phyloP scores from a whole-genome alignment of 2,888 invertebrate species.

The Pediacus dermestoides region DNA sequence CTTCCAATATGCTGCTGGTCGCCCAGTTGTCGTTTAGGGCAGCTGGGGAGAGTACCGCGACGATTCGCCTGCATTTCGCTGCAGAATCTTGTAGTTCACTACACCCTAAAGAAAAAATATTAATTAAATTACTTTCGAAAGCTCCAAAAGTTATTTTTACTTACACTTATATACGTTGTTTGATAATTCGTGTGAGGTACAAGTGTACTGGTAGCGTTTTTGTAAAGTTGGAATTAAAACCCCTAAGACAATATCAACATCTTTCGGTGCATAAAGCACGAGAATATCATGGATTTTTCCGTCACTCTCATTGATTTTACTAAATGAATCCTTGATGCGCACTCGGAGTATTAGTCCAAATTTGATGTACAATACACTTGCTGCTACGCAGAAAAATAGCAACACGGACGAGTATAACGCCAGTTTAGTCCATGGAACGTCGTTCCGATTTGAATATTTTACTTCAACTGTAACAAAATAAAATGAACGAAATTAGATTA shows the following conservation, averaged over 20 bases:
- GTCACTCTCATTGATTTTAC: slow-evolving; percentile 50
- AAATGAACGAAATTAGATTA: slow-evolving; percentile 19
- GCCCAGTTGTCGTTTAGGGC: slow-evolving; percentile 52
- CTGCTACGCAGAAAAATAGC: slow-evolving; percentile 52
- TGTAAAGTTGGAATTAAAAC: slow-evolving; percentile 61
- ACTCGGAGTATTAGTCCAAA: slow-evolving; percentile 52
- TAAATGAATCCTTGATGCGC: slow-evolving; percentile 52
- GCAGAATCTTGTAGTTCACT: slow-evolving; percentile 55
- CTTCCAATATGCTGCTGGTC: slow-evolving; percentile 44
- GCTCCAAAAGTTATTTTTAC: slow-evolving; percentile 16
- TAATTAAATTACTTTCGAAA: too few relatives aligned
- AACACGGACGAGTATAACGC: slow-evolving; percentile 52
- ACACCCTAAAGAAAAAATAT: slow-evolving; percentile 53
- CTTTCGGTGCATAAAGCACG: slow-evolving; percentile 62
- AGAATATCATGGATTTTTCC: slow-evolving; percentile 62
- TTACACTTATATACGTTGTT: slow-evolving; percentile 33
- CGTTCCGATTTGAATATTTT: slow-evolving; percentile 42
- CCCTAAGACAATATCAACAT: slow-evolving; percentile 60
- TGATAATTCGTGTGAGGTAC: slow-evolving; percentile 51
- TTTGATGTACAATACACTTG: slow-evolving; percentile 54
- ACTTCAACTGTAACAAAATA: slow-evolving; percentile 40
- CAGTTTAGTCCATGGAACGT: slow-evolving; percentile 59
- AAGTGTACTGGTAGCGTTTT: slow-evolving; percentile 62
- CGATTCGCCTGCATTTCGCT: slow-evolving; percentile 51
- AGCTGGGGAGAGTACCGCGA: slow-evolving; percentile 52